Evolutionary conservation across 2,888 invertebrate species (phyloP).

Genomic region (Microchrysa polita): DNA sequence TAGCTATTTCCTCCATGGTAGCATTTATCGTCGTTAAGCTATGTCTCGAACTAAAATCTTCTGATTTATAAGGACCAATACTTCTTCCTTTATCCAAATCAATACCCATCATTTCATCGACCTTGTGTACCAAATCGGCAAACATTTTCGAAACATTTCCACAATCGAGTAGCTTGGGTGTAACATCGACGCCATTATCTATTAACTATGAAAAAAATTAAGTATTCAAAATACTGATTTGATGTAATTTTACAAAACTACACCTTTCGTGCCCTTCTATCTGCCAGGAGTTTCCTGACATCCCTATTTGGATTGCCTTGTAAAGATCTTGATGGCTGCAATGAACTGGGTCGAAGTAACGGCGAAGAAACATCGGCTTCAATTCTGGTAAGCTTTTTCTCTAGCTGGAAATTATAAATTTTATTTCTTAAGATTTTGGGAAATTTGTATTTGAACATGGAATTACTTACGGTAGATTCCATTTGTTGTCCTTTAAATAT

Average conservation of each 20-base stretch:
- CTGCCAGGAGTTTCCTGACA: not conserved
- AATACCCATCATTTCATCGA: not conserved
- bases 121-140: not conserved
- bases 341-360: not conserved
- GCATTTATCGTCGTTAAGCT: conserved; percentile 36
- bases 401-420: not conserved
- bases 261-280: conserved; percentile 6
- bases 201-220: not conserved
- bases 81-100: conserved; percentile 8
- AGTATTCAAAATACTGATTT: not conserved
- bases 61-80: not conserved
- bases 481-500: too few relatives aligned
- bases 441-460: not conserved
- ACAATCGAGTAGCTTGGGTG: not conserved
- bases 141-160: not conserved
- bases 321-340: not conserved
- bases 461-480: too few relatives aligned
- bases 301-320: conserved; percentile 17
- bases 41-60: conserved; percentile 12
- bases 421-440: not conserved
- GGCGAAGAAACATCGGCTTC: not conserved
- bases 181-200: conserved; percentile 21
- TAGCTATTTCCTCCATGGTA: conserved; percentile 44
- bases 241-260: not conserved
- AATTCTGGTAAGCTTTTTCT: conserved; percentile 8